These are phyloP conservation scores for Catharus fuscescens DNA, from an alignment of 2,113 vertebrate genomes.

Conservation along the genomic window DNA sequence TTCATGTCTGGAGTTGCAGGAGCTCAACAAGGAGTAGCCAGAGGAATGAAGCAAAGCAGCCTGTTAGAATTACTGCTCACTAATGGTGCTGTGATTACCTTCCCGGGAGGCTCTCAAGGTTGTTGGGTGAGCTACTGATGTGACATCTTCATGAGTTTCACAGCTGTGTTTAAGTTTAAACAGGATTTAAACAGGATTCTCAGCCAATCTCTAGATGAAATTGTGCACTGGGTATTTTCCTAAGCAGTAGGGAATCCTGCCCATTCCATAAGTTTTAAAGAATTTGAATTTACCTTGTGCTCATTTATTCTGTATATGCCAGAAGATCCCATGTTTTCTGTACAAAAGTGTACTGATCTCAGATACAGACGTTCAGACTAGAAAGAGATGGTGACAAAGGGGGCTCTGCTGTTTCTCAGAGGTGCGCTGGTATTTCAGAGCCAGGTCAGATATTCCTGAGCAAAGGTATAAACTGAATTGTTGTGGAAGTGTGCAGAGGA, in stretches of 20 bases:
- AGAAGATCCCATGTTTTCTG: neutral
- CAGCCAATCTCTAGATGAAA: neutral
- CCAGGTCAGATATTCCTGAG: neutral
- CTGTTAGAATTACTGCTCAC: neutral
- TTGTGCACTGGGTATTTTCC: neutral
- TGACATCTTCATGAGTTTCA: constrained; percentile 15
- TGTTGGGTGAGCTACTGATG: neutral
- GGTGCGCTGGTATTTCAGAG: neutral
- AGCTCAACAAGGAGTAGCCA: neutral
- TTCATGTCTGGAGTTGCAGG: neutral
- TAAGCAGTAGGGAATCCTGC: neutral
- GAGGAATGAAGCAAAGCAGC: neutral
- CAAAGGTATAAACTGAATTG: neutral
- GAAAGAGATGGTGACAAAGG: neutral
- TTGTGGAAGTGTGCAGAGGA: neutral
- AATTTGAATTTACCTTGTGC: neutral
- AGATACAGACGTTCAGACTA: neutral
- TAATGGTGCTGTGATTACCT: constrained; percentile 4
- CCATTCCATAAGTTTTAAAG: neutral
- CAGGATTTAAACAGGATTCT: constrained; percentile 2
- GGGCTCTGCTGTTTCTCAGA: neutral
- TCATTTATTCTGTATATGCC: neutral
- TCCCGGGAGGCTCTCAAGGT: neutral
- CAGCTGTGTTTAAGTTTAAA: neutral
- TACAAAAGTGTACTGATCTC: neutral